A percentile compares a stretch with the other conserved stretches of the same genome.
These are phyloP conservation scores for Melangyna quadrimaculata DNA, from an alignment of 2,888 invertebrate species.

Conservation along the genomic window DNA sequence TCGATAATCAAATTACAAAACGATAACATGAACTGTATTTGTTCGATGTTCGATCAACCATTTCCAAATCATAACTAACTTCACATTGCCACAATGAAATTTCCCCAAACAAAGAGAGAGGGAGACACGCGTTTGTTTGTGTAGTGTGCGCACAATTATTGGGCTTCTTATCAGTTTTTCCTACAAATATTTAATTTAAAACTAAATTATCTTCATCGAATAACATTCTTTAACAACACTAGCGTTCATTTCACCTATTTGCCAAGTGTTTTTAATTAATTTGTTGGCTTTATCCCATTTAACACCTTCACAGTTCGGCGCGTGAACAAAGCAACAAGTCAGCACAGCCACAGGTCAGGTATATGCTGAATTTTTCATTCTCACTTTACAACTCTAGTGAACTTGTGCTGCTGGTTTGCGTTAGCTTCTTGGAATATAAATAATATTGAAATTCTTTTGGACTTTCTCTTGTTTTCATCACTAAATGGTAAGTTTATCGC, in stretches of 20 bases:
- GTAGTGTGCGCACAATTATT: conserved; percentile 45
- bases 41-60: neutral
- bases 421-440: neutral
- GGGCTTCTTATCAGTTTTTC: conserved; percentile 56
- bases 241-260: neutral
- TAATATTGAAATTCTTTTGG: neutral
- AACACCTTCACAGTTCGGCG: conserved; percentile 11
- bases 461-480: neutral
- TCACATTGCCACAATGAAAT: conserved; percentile 69
- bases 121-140: conserved; percentile 71
- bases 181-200: conserved; percentile 53
- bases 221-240: conserved; percentile 1
- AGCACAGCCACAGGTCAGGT: too few species aligned
- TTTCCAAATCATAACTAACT: conserved; percentile 38
- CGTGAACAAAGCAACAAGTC: conserved; percentile 54
- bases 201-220: neutral
- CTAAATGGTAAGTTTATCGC: conserved; percentile 58
- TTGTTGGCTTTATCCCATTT: neutral
- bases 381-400: neutral
- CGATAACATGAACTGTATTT: neutral
- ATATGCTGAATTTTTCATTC: neutral
- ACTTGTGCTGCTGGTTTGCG: neutral
- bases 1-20: conserved; percentile 26
- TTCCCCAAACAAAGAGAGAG: conserved; percentile 74
- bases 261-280: neutral